Percentiles rank a stretch among this genome's conserved stretches.
Evolutionary conservation across 2,888 invertebrate species (phyloP).

Genomic region (Epinotia nisella): DNA sequence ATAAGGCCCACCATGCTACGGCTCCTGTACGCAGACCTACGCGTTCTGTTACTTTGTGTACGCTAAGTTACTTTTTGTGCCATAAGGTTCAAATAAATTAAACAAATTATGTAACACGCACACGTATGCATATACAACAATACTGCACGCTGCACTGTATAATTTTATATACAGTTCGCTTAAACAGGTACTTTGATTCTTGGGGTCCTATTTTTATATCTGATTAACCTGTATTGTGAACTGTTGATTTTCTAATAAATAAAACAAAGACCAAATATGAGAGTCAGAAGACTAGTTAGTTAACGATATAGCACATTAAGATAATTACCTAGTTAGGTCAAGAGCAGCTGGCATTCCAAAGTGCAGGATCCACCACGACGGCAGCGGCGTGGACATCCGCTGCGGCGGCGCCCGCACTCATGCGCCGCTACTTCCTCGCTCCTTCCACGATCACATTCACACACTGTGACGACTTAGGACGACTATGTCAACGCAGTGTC

Average conservation of each 20-base stretch:
- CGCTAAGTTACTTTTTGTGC: background rate
- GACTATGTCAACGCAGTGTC: constrained; percentile 76
- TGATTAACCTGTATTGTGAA: too few species aligned
- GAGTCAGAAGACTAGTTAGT: background rate
- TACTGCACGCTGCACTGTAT: too few species aligned
- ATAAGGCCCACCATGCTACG: too few species aligned
- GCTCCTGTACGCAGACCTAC: background rate
- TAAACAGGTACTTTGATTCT: too few species aligned
- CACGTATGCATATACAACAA: too few species aligned
- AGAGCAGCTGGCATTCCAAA: constrained; percentile 84
- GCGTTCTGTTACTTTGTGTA: too few species aligned
- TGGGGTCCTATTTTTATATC: too few species aligned
- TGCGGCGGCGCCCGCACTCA: constrained; percentile 60
- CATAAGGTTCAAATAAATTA: too few species aligned
- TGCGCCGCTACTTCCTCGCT: constrained; percentile 59
- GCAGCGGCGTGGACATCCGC: constrained; percentile 83
- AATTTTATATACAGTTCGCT: background rate
- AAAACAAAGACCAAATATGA: too few species aligned
- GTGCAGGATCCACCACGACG: constrained; percentile 75
- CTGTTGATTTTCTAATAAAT: too few species aligned
- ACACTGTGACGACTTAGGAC: constrained; percentile 61
- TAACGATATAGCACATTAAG: constrained; percentile 25
- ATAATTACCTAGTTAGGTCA: constrained; percentile 81
- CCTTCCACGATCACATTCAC: constrained; percentile 66
- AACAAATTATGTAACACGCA: too few species aligned